Evolutionary conservation across 2,797 vertebrate species (phyloP).

Genomic region (Brachyalestes nurse): DNA sequence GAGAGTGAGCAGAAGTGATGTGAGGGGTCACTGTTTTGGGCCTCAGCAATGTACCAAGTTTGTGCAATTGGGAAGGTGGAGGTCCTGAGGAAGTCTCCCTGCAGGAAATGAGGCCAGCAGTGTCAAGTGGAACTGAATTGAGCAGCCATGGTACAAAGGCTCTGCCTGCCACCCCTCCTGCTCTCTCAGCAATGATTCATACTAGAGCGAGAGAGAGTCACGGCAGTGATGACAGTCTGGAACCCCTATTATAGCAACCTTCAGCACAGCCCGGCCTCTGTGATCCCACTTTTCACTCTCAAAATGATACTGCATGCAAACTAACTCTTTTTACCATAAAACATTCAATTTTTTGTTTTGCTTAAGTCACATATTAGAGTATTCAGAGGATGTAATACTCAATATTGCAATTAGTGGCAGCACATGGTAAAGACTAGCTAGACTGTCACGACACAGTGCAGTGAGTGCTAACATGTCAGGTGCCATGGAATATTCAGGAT

Average conservation of each 20-base stretch:
- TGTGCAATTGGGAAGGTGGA: slow-evolving; percentile 71
- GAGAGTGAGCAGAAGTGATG: slow-evolving; percentile 1
- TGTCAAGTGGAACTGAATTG: slow-evolving; percentile 68
- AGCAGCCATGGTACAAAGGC: slow-evolving; percentile 67
- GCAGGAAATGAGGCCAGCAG: slow-evolving; percentile 66
- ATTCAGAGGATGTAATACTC: not conserved
- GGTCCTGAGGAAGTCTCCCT: not conserved
- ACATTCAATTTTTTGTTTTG: slow-evolving; percentile 57
- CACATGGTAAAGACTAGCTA: not conserved
- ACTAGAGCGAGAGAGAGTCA: slow-evolving; percentile 69
- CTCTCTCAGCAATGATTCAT: slow-evolving; percentile 71
- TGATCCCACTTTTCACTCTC: not conserved
- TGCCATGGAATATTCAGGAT: not conserved
- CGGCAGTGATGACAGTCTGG: slow-evolving; percentile 70
- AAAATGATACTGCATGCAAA: slow-evolving; percentile 1
- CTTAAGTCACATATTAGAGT: not conserved
- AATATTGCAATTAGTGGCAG: slow-evolving; percentile 11
- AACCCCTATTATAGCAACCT: slow-evolving; percentile 54
- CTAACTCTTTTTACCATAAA: slow-evolving; percentile 70
- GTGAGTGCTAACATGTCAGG: slow-evolving; percentile 19
- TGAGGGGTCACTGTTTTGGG: not conserved
- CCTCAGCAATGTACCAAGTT: slow-evolving; percentile 68
- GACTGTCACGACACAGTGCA: not conserved
- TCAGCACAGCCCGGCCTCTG: not conserved
- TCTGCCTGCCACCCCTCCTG: slow-evolving; percentile 67